Conservation (phyloP, 1,140 invertebrate genomes). For the Geopemphigus sp. region DNA sequence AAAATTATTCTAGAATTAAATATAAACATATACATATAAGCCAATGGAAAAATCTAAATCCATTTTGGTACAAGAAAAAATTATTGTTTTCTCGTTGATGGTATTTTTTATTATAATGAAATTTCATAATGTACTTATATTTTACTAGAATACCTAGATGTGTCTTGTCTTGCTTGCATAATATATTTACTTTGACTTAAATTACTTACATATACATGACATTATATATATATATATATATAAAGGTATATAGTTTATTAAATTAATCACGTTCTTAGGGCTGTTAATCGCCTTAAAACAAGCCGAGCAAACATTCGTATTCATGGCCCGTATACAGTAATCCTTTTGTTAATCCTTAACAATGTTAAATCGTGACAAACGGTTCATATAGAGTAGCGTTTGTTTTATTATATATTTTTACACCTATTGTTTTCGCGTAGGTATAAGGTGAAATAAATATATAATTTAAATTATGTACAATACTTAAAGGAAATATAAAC, state of each 20-base stretch:
- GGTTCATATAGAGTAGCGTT: conserved; percentile 2
- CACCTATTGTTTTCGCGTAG: not conserved
- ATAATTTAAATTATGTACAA: not conserved
- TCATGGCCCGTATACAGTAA: conserved; percentile 17
- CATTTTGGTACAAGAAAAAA: no score
- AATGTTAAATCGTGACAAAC: conserved; percentile 38
- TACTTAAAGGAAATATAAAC: no score
- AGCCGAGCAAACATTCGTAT: conserved; percentile 28
- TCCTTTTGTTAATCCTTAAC: conserved; percentile 33
- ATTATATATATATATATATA: not conserved
- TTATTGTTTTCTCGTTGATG: no score
- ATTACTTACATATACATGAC: not conserved
- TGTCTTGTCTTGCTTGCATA: conserved; percentile 21
- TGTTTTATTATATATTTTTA: not conserved
- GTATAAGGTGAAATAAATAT: not conserved
- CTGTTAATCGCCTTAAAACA: conserved; percentile 38
- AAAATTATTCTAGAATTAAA: no score
- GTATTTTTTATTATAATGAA: no score
- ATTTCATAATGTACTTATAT: not conserved
- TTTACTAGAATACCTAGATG: not conserved
- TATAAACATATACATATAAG: no score
- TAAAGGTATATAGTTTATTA: conserved; percentile 14
- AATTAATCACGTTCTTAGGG: conserved; percentile 32
- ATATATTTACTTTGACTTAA: conserved; percentile 26
- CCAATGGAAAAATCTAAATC: no score